Percentiles rank a stretch among this genome's conserved stretches.
Conservation (phyloP, 1,140 invertebrate species). For the Eubasilissa regina region DNA sequence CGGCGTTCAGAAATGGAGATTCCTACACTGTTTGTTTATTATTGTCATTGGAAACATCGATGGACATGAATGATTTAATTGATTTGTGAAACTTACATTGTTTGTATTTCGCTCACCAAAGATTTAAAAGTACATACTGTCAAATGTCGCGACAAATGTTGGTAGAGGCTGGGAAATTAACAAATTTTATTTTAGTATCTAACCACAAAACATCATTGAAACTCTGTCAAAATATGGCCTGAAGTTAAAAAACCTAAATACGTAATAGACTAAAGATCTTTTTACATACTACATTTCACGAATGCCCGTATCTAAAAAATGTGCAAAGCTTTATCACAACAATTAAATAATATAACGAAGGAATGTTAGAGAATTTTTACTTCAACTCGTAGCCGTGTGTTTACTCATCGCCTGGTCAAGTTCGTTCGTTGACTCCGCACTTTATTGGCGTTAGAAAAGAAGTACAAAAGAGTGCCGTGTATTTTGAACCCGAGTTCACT, state of each 20-base stretch:
- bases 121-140: too few species aligned
- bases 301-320: too few species aligned
- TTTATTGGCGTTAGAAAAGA: constrained; percentile 17
- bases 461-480: constrained; percentile 18
- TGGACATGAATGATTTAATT: not conserved
- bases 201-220: too few species aligned
- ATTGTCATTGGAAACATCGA: constrained; percentile 4
- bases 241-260: too few species aligned
- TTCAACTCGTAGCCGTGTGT: constrained; percentile 14
- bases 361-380: constrained; percentile 32
- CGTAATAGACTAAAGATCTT: too few species aligned
- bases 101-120: too few species aligned
- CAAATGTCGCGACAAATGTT: not conserved
- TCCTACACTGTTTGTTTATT: constrained; percentile 12
- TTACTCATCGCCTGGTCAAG: constrained; percentile 51
- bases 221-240: too few species aligned
- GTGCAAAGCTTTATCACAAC: too few species aligned
- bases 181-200: not conserved
- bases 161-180: not conserved
- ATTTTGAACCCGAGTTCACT: constrained; percentile 40
- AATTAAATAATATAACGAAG: not conserved
- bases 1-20: constrained; percentile 30
- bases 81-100: not conserved
- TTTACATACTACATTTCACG: too few species aligned
- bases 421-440: constrained; percentile 55